These are phyloP conservation scores for Caenorhabditis remanei DNA, from an alignment of 1,140 invertebrate genomes.

Conservation along the genomic window DNA sequence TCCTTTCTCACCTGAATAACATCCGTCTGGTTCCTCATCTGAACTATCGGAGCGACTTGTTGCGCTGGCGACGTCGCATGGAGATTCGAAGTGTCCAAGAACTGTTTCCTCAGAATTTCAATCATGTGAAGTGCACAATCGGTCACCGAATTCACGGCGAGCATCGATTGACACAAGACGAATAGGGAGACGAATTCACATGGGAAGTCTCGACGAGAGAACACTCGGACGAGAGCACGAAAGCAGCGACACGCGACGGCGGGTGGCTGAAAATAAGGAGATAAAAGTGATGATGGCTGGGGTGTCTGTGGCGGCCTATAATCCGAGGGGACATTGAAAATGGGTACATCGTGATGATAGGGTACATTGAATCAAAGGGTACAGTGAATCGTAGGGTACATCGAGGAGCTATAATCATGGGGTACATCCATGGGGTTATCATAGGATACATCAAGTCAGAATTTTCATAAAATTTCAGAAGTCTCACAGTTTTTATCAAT, in stretches of 20 bases:
- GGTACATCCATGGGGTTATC: no score
- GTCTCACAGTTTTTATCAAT: no score
- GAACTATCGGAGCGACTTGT: not conserved
- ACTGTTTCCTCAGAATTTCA: constrained; percentile 92
- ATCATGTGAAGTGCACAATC: constrained; percentile 88
- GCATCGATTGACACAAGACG: constrained; percentile 87
- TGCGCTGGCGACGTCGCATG: constrained; percentile 5
- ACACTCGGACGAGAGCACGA: constrained; percentile 59
- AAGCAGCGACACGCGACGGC: constrained; percentile 48
- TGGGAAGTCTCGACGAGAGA: constrained; percentile 87
- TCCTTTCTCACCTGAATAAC: not conserved
- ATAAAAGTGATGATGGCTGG: not conserved
- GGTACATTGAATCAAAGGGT: no score
- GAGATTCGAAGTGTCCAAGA: constrained; percentile 83
- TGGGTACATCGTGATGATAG: no score
- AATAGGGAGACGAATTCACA: constrained; percentile 98
- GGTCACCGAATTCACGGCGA: constrained; percentile 55
- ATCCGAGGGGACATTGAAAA: no score
- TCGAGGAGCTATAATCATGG: no score
- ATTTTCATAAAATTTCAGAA: no score
- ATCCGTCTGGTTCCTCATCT: constrained; percentile 14
- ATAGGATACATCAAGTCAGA: no score
- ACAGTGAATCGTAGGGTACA: no score
- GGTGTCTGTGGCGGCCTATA: not conserved
- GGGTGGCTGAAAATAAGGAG: not conserved